A percentile compares a stretch with the other conserved stretches of the same genome.
phyloP scores from a whole-genome alignment of 1,140 invertebrate genomes.

The Apis dorsata region DNA sequence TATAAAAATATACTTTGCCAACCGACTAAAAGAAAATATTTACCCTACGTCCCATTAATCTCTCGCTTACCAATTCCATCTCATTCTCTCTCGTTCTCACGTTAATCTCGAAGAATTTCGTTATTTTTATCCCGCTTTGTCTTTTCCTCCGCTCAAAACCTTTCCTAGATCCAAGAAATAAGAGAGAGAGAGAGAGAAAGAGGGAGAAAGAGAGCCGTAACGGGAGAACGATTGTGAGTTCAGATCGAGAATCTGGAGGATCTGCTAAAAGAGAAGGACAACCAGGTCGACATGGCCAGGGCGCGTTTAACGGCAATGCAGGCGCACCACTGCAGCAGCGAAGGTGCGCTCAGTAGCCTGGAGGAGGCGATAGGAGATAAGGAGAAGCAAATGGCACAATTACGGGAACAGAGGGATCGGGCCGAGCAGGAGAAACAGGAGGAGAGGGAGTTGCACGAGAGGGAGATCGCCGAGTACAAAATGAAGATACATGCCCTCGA shows the following conservation, averaged over 20 bases:
- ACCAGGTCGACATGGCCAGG: slow-evolving; percentile 97
- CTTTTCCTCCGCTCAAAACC: background rate
- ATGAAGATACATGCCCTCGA: slow-evolving; percentile 95
- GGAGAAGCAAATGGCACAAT: slow-evolving; percentile 96
- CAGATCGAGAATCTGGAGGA: slow-evolving; percentile 99
- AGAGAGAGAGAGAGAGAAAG: no score
- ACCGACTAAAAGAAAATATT: background rate
- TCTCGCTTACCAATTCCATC: background rate
- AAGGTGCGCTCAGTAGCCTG: slow-evolving; percentile 93
- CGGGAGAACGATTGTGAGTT: slow-evolving; percentile 52
- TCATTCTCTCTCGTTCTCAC: background rate
- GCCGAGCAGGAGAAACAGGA: slow-evolving; percentile 98
- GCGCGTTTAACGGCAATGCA: slow-evolving; percentile 94
- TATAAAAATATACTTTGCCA: no score
- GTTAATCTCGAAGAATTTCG: background rate
- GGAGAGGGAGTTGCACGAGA: slow-evolving; percentile 95
- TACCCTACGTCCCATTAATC: background rate
- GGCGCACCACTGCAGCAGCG: slow-evolving; percentile 94
- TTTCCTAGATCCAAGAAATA: no score
- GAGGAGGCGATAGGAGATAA: slow-evolving; percentile 98
- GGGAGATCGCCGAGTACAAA: slow-evolving; percentile 96
- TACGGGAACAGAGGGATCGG: slow-evolving; percentile 94
- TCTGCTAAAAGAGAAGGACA: slow-evolving; percentile 97
- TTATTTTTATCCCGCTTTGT: no score
- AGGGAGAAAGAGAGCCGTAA: background rate